Percentiles rank a stretch among this genome's conserved stretches.
These are phyloP conservation scores for Elachura formosa DNA, from an alignment of 2,113 vertebrate genomes.

Conservation along the genomic window DNA sequence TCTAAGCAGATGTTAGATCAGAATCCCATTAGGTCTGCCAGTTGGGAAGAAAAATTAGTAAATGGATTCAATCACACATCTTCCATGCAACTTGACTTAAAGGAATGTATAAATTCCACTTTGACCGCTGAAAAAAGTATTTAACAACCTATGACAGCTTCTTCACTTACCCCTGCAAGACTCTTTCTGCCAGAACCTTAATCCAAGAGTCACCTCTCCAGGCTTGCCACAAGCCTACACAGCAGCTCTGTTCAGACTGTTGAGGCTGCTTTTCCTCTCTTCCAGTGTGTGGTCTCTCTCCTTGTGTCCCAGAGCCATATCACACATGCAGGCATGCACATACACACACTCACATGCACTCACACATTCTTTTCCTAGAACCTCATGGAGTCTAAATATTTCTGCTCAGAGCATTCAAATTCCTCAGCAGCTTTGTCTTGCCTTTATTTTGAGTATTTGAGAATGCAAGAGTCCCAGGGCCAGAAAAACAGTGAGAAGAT, in stretches of 20 bases:
- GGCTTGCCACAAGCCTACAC: background rate
- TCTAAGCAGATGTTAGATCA: background rate
- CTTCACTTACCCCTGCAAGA: background rate
- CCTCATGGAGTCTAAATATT: background rate
- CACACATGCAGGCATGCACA: rapidly evolving
- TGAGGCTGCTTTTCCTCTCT: background rate
- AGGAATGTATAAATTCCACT: background rate
- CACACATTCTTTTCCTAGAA: background rate
- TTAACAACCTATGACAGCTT: background rate
- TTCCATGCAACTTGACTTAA: background rate
- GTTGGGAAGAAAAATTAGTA: background rate
- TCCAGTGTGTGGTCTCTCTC: background rate
- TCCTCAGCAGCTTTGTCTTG: background rate
- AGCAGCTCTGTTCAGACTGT: background rate
- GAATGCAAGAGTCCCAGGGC: background rate
- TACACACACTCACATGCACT: background rate
- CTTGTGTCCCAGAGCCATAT: rapidly evolving
- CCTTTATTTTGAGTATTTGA: background rate
- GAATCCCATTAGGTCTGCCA: background rate
- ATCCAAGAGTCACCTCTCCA: background rate
- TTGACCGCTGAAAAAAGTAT: background rate
- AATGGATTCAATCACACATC: background rate
- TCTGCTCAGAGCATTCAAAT: background rate
- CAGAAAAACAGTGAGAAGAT: background rate
- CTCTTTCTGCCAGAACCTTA: background rate